Conservation (phyloP, 2,888 invertebrate genomes). For the Notodonta ziczac region DNA sequence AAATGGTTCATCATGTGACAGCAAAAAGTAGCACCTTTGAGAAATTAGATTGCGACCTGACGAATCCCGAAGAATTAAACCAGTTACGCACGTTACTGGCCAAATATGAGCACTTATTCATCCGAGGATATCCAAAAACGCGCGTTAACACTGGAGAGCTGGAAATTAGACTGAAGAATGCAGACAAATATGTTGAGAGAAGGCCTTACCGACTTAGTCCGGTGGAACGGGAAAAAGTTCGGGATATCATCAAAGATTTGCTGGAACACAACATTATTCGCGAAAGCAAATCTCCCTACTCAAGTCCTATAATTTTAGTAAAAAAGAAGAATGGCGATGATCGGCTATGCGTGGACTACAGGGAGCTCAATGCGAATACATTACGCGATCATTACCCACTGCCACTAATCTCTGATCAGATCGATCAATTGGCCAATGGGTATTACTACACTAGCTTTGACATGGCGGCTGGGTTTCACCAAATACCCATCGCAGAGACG, state of each 20-base stretch:
- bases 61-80: conserved; percentile 18
- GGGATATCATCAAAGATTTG: conserved; percentile 34
- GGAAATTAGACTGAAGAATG: conserved; percentile 29
- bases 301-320: too few relatives aligned
- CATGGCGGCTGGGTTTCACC: conserved; percentile 27
- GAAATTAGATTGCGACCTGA: conserved; percentile 30
- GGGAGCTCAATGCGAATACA: conserved; percentile 24
- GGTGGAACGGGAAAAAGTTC: conserved; percentile 41
- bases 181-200: conserved; percentile 35
- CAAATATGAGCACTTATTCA: conserved; percentile 37
- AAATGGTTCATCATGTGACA: conserved; percentile 17
- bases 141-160: conserved; percentile 39
- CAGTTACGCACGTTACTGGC: conserved; percentile 26
- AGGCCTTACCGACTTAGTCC: conserved; percentile 42
- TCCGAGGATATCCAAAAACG: conserved; percentile 29
- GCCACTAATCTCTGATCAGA: too few relatives aligned
- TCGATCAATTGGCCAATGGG: conserved; percentile 16
- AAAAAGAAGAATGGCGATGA: conserved; percentile 42
- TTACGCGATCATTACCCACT: conserved; percentile 21
- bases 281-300: too few relatives aligned
- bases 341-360: conserved; percentile 23
- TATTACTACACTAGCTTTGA: conserved; percentile 14
- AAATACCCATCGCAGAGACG: conserved; percentile 25
- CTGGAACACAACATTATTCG: conserved; percentile 35
- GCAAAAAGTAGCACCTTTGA: conserved; percentile 21